Base-by-base conservation (phyloP, 1,140 invertebrate species). In the Bombus haemorrhoidalis region DNA sequence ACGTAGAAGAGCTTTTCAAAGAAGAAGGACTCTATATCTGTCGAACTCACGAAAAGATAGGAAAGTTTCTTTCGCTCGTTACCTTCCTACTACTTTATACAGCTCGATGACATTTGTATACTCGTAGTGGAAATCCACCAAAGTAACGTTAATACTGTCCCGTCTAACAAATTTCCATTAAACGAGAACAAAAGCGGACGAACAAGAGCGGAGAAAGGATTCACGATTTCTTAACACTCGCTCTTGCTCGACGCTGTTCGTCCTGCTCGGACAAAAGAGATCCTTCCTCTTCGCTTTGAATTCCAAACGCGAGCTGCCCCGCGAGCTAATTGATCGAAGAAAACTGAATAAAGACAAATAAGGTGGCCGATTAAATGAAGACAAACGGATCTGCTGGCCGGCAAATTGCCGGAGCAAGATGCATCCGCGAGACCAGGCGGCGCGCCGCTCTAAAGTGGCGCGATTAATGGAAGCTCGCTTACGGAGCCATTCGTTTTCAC, bases 301-400 rank as follows among this genome's bases (percentile, higher is more conserved):
- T 81, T 74, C 57, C 22, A 64, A 69, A 37, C 68, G 37, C 53
- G 43, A 9, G 66, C n/a, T 12, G 1, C 28, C 37, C 41, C 78
- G 25, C 10, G 43, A 39, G 18, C 53, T 83, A 83, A 83, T 83
- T 77, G 43, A 77, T 76, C 81, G 62, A 10, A 9, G 81, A 69
- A 53, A 77, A 83, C 28, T 41, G 81, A 83, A 83, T 77, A 62
- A 69, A 77, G 81, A 69, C 81, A 47, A 83, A 76, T 77, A 77
- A 83, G 57, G 32, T 32, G 37, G 41, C 43, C 28, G 18, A 22
- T 39, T 66, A 66, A 77, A 83, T 77, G 53, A 74, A 83, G 57
- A 69, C 73, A 57, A 77, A 83, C 62, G 59, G 43, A 41, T 32
- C 25, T 28, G 53, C 37, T n/a, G n/a, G 53, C n/a, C 39, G 25